Percentiles rank a stretch among this genome's conserved stretches.
Evolutionary conservation across 2,113 vertebrate species (phyloP).

Genomic region (Rhynchopsitta pachyrhyncha): DNA sequence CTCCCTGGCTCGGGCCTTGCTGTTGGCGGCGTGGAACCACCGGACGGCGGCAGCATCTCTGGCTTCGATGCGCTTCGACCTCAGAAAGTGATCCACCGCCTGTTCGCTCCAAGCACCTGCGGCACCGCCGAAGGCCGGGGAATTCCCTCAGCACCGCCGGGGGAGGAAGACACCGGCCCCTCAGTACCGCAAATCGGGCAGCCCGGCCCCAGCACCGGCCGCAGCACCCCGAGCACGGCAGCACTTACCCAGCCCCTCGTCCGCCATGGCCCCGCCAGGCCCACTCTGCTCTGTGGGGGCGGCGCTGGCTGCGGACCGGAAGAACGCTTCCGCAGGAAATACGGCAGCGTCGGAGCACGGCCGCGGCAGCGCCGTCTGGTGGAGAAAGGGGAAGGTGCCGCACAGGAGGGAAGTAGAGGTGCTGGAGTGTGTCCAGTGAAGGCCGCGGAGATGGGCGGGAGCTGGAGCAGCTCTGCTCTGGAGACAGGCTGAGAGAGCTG

Average conservation of each 20-base stretch:
- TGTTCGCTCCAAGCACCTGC: neutral
- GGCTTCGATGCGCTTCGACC: neutral
- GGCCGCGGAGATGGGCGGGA: too few species aligned
- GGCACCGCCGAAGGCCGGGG: neutral
- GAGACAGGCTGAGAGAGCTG: too few species aligned
- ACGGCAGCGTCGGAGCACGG: neutral
- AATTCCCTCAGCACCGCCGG: neutral
- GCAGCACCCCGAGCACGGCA: neutral
- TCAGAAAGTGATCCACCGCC: neutral
- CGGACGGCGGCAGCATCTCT: conserved; percentile 4
- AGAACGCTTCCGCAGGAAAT: neutral
- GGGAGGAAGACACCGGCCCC: neutral
- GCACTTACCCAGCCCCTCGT: neutral
- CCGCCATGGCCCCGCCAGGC: neutral
- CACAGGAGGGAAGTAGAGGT: too few species aligned
- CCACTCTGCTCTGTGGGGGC: too few species aligned
- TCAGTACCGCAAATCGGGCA: neutral
- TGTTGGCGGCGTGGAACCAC: conserved; percentile 52
- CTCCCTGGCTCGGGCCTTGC: neutral
- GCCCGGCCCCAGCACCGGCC: neutral
- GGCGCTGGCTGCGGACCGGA: too few species aligned
- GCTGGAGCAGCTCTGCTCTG: neutral
- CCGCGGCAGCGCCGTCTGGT: too few species aligned
- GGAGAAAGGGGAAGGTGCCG: neutral
- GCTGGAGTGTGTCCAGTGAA: too few species aligned